Conservation (phyloP, 2,888 invertebrate species). For the Calliphora vomitoria region DNA sequence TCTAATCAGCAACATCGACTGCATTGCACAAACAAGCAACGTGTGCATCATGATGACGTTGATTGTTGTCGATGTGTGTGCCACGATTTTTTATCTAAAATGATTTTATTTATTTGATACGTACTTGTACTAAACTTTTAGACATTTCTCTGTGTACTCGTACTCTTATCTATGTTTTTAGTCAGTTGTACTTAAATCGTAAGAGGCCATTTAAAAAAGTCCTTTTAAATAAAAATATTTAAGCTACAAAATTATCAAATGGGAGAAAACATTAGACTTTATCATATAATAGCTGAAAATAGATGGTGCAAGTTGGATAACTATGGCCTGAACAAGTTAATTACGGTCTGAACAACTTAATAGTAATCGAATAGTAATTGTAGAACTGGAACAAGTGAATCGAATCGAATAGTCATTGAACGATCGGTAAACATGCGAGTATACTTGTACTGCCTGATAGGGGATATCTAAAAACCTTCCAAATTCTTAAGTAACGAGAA, state of each 20-base stretch:
- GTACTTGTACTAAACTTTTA: conserved; percentile 3
- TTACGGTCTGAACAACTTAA: too few relatives aligned
- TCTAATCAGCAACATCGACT: conserved; percentile 55
- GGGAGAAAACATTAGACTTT: background rate
- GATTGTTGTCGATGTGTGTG: conserved; percentile 22
- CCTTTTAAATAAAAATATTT: background rate
- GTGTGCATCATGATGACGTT: conserved; percentile 28
- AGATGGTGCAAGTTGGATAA: too few relatives aligned
- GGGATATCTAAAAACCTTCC: too few relatives aligned
- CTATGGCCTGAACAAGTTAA: too few relatives aligned
- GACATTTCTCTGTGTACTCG: background rate
- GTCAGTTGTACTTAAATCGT: background rate
- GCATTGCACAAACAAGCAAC: conserved; percentile 1
- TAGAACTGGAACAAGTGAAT: too few relatives aligned
- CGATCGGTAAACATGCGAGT: too few relatives aligned
- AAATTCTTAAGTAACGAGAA: too few relatives aligned
- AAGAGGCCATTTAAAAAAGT: background rate
- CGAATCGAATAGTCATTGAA: too few relatives aligned
- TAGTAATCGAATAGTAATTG: too few relatives aligned
- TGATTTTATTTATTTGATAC: conserved; percentile 54
- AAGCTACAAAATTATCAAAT: too few relatives aligned
- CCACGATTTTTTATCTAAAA: conserved; percentile 38
- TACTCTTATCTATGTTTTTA: background rate
- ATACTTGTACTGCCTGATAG: too few relatives aligned
- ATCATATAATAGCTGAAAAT: too few relatives aligned